Percentiles rank a stretch among this genome's conserved stretches.
Conservation (phyloP, 2,113 vertebrate species). For the Saccopteryx leptura region DNA sequence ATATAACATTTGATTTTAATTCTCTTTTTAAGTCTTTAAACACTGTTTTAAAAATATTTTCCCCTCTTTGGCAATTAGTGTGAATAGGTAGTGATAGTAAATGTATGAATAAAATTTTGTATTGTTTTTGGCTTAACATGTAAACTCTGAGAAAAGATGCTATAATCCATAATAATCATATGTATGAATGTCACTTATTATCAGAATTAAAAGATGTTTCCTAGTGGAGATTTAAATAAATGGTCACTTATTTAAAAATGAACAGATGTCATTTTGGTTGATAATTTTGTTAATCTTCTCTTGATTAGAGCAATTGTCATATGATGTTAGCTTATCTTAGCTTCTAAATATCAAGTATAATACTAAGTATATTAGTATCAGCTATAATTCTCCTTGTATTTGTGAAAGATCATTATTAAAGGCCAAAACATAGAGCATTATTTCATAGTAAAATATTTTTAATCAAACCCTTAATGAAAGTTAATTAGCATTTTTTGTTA, state of each 20-base stretch:
- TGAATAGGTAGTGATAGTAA: background rate
- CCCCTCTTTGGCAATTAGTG: background rate
- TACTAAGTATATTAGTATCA: background rate
- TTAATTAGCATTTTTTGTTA: conserved; percentile 28
- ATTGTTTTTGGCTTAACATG: background rate
- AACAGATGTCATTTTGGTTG: background rate
- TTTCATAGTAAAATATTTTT: conserved; percentile 44
- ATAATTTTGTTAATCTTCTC: background rate
- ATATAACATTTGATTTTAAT: background rate
- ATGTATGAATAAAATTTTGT: background rate
- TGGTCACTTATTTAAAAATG: background rate
- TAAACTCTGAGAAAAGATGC: background rate
- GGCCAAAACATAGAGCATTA: background rate
- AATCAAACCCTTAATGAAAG: background rate
- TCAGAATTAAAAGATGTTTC: conserved; percentile 1
- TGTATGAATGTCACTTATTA: background rate
- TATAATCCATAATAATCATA: background rate
- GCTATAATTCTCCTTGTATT: background rate
- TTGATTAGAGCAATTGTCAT: background rate
- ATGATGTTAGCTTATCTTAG: background rate
- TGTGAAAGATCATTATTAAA: conserved; percentile 38
- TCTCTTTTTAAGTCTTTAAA: background rate
- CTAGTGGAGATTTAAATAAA: conserved; percentile 8
- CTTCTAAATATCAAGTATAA: conserved; percentile 4
- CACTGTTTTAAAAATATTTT: background rate